phyloP scores from a whole-genome alignment of 1,140 invertebrate genomes.

The Galleria mellonella region DNA sequence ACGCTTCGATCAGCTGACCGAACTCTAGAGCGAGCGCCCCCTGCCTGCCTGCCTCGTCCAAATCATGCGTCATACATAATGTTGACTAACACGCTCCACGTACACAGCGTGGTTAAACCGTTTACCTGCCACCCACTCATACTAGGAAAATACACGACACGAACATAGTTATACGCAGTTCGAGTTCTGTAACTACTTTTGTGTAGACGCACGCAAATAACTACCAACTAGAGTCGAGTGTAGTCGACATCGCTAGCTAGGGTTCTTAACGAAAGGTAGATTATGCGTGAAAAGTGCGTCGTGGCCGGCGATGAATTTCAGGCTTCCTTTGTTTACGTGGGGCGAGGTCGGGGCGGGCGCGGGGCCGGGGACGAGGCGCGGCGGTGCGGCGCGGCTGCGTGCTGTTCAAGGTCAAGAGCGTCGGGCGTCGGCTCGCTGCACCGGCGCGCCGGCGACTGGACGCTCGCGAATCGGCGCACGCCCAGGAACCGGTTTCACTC shows the following conservation, averaged over 20 bases:
- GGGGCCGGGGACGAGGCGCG: conserved; percentile 8
- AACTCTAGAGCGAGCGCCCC: conserved; percentile 23
- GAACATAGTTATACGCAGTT: background rate
- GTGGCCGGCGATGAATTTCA: conserved; percentile 41
- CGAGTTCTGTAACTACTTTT: background rate
- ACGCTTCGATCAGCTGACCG: conserved; percentile 62
- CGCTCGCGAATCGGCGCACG: conserved; percentile 25
- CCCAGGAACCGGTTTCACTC: conserved; percentile 25
- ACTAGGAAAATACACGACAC: conserved; percentile 20
- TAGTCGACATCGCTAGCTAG: background rate
- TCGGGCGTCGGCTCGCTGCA: conserved; percentile 39
- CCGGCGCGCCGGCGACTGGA: conserved; percentile 34
- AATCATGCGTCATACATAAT: conserved; percentile 39
- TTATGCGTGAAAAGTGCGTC: conserved; percentile 11
- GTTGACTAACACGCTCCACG: conserved; percentile 30
- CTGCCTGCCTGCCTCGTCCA: conserved; percentile 20
- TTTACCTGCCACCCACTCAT: conserved; percentile 19
- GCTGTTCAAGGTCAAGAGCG: conserved; percentile 63
- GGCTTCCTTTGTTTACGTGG: conserved; percentile 69
- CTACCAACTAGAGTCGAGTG: background rate
- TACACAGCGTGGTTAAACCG: conserved; percentile 17
- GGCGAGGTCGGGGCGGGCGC: conserved; percentile 33
- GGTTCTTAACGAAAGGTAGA: background rate
- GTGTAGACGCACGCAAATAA: background rate
- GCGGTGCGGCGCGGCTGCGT: conserved; percentile 42